Conservation (phyloP, 1,140 invertebrate species). For the Hylaeus anthracinus region DNA sequence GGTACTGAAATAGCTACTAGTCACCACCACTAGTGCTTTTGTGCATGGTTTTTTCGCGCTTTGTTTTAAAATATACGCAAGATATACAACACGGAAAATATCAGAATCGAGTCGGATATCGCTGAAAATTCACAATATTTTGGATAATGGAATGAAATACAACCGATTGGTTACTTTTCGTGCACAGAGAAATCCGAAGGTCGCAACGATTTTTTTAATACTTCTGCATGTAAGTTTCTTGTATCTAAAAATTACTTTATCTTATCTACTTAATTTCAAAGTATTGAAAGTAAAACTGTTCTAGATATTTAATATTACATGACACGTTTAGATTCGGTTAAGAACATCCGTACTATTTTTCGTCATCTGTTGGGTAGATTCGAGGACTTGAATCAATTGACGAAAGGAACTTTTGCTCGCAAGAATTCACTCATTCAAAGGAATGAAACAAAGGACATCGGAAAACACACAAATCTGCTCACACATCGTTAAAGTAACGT, state of each 20-base stretch:
- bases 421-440: background rate
- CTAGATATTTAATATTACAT: background rate
- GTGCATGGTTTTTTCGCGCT: background rate
- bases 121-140: background rate
- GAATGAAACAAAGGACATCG: background rate
- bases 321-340: background rate
- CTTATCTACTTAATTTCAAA: background rate
- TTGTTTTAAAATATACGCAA: background rate
- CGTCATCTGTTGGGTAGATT: background rate
- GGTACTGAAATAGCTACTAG: conserved; percentile 3
- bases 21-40: conserved; percentile 19
- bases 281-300: background rate
- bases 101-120: background rate
- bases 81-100: background rate
- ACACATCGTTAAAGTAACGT: background rate
- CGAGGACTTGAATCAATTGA: too few species aligned
- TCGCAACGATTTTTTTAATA: background rate
- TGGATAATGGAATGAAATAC: background rate
- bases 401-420: background rate
- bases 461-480: background rate
- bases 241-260: background rate
- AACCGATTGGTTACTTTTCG: conserved; percentile 8
- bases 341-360: background rate
- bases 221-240: too few species aligned
- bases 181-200: background rate